Conservation (phyloP, 1,140 invertebrate species). For the Dermatophagoides farinae region DNA sequence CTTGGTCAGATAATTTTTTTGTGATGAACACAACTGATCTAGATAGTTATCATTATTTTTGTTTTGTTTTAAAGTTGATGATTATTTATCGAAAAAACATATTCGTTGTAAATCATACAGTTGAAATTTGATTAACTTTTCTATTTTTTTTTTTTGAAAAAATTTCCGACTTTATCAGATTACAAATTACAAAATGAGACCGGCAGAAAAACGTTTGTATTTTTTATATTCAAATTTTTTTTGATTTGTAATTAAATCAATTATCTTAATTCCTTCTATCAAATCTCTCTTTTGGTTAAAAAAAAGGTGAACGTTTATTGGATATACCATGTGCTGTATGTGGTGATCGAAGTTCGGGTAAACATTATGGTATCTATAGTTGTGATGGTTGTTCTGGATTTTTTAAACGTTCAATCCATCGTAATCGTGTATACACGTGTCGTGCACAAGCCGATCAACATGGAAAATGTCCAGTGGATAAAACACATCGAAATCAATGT, state of each 20-base stretch:
- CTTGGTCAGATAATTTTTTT: too few relatives aligned
- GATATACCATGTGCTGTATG: conserved; percentile 92
- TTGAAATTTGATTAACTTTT: too few relatives aligned
- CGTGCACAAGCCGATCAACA: conserved; percentile 80
- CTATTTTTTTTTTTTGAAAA: too few relatives aligned
- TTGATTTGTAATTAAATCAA: neutral
- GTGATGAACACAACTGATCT: too few relatives aligned
- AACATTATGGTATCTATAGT: conserved; percentile 91
- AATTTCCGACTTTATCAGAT: too few relatives aligned
- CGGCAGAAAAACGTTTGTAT: neutral
- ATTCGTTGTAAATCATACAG: too few relatives aligned
- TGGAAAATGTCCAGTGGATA: conserved; percentile 82
- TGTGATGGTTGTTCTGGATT: conserved; percentile 93
- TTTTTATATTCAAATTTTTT: neutral
- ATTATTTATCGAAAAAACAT: too few relatives aligned
- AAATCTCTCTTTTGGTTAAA: too few relatives aligned
- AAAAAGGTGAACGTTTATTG: conserved; percentile 60
- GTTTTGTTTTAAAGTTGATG: too few relatives aligned
- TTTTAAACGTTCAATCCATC: conserved; percentile 88
- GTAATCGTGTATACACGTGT: conserved; percentile 84
- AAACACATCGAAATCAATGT: conserved; percentile 91
- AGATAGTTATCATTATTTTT: too few relatives aligned
- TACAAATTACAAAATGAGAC: conserved; percentile 3
- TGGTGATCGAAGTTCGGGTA: conserved; percentile 82
- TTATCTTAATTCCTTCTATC: too few relatives aligned